Percentiles rank a stretch among this genome's conserved stretches.
Conservation (phyloP, 2,888 invertebrate species). For the Pharmacophagus antenor region DNA sequence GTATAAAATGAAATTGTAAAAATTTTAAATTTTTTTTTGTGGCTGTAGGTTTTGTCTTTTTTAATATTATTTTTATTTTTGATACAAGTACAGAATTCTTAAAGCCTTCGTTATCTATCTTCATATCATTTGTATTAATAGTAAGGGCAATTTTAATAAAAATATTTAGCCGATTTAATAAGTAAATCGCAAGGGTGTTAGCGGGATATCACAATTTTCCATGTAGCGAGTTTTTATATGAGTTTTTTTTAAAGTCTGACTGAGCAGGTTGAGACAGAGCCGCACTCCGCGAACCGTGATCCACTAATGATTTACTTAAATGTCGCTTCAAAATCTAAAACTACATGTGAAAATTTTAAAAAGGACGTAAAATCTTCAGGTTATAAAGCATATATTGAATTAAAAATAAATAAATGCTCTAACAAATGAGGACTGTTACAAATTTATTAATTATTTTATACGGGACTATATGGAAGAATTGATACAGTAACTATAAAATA, state of each 20-base stretch:
- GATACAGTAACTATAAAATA: no score
- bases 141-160: constrained; percentile 16
- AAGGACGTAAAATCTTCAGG: background rate
- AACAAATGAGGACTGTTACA: background rate
- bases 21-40: no score
- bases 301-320: background rate
- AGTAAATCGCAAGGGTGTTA: constrained; percentile 54
- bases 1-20: no score
- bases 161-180: constrained; percentile 45
- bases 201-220: constrained; percentile 62
- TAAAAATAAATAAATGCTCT: background rate
- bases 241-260: constrained; percentile 57
- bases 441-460: background rate
- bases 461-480: no score
- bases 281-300: constrained; percentile 43
- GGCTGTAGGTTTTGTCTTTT: no score
- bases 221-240: constrained; percentile 54
- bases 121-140: background rate
- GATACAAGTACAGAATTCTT: background rate
- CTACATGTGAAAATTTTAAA: background rate
- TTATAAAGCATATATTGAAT: background rate
- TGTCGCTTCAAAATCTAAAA: background rate
- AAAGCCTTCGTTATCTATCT: background rate
- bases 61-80: no score
- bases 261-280: constrained; percentile 61